Evolutionary conservation across 1,140 invertebrate species (phyloP).

Genomic region (Drosophila bocqueti): DNA sequence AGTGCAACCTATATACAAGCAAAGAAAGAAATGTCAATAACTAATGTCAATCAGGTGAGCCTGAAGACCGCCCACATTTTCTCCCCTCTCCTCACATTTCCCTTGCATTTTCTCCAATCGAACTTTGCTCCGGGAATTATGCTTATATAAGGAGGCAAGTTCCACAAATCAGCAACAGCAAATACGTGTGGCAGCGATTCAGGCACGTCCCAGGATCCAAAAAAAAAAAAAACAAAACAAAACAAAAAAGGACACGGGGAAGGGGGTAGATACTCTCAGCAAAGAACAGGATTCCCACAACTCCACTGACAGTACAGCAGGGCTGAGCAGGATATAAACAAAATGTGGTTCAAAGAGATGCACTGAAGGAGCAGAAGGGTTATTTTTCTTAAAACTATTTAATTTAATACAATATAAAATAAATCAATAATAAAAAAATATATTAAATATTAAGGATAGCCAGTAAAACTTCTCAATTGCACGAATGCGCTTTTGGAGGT

Average conservation of each 20-base stretch:
- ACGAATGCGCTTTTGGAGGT: too few species aligned
- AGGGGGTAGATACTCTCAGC: background rate
- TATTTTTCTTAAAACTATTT: background rate
- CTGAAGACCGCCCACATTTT: background rate
- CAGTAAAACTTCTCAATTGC: too few species aligned
- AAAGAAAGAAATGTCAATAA: constrained; percentile 31
- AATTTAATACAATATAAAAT: background rate
- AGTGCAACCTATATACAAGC: background rate
- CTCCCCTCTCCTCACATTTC: constrained; percentile 1
- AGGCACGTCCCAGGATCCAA: constrained; percentile 67
- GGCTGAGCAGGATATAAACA: constrained; percentile 58
- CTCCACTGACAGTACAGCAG: constrained; percentile 26
- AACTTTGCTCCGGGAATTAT: constrained; percentile 59
- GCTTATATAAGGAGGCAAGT: constrained; percentile 54
- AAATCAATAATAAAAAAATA: background rate
- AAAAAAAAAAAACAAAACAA: constrained; percentile 4
- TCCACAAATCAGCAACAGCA: constrained; percentile 56
- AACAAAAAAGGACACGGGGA: background rate
- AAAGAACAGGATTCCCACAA: constrained; percentile 54
- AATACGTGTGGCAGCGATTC: constrained; percentile 72
- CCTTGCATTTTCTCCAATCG: constrained; percentile 26
- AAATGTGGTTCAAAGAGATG: constrained; percentile 56
- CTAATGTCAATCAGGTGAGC: constrained; percentile 40
- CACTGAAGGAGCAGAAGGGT: constrained; percentile 3
- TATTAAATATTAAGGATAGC: too few species aligned